A percentile compares a stretch with the other conserved stretches of the same genome.
phyloP scores from a whole-genome alignment of 2,113 vertebrate species.

The Siphamia tubifer region DNA sequence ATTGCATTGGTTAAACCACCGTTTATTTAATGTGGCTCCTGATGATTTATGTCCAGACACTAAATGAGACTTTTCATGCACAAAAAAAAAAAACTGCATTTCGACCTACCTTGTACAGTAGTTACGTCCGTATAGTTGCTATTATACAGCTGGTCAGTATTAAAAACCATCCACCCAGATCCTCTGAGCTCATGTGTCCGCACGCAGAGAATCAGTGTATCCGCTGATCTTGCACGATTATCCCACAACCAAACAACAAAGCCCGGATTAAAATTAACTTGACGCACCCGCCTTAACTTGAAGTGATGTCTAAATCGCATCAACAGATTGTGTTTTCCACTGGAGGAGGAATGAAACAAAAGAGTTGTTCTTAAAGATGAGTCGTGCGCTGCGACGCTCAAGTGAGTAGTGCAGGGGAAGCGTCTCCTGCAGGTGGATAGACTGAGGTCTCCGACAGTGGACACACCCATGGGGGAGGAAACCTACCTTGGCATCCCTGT shows the following conservation, averaged over 20 bases:
- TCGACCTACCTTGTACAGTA: slow-evolving; percentile 59
- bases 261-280: slow-evolving; percentile 60
- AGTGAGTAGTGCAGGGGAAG: slow-evolving; percentile 45
- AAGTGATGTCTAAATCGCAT: slow-evolving; percentile 48
- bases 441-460: slow-evolving; percentile 56
- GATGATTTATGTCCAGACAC: not conserved
- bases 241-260: slow-evolving; percentile 57
- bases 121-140: slow-evolving; percentile 24
- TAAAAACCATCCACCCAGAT: slow-evolving; percentile 64
- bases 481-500: slow-evolving; percentile 69
- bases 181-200: slow-evolving; percentile 52
- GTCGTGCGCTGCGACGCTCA: slow-evolving; percentile 22
- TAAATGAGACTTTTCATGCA: not conserved
- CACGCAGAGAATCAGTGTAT: slow-evolving; percentile 43
- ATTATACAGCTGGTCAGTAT: slow-evolving; percentile 41
- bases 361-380: slow-evolving; percentile 53
- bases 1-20: too few relatives aligned
- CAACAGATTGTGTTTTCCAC: slow-evolving; percentile 35
- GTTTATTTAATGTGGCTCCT: not conserved
- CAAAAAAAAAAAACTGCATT: not conserved
- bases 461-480: slow-evolving; percentile 80
- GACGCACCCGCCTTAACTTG: slow-evolving; percentile 52
- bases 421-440: slow-evolving; percentile 80
- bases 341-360: slow-evolving; percentile 32
- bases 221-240: slow-evolving; percentile 65